Conservation (phyloP, 1,140 invertebrate species). For the Drosophila repletoides region DNA sequence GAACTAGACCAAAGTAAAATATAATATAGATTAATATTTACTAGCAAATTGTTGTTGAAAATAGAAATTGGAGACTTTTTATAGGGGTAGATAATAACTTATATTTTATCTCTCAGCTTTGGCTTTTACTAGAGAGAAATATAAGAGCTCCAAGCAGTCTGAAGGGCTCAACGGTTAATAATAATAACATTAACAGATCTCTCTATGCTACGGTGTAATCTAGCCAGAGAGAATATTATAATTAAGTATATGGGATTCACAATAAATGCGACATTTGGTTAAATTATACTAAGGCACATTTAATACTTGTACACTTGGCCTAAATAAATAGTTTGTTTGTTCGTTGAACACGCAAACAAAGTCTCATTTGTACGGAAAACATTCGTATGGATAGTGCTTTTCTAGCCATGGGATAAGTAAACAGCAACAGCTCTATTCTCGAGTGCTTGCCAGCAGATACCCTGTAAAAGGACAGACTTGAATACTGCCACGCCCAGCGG, state of each 20-base stretch:
- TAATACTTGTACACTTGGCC: conserved; percentile 42
- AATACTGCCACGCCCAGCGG: too few species aligned
- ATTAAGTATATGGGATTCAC: conserved; percentile 21
- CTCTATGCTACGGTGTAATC: conserved; percentile 3
- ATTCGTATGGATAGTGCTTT: conserved; percentile 19
- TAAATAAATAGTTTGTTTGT: conserved; percentile 52
- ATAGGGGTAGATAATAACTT: too few species aligned
- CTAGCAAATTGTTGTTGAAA: too few species aligned
- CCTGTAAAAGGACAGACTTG: not conserved
- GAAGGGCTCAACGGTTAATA: not conserved
- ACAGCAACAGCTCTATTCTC: not conserved
- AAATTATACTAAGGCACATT: conserved; percentile 45
- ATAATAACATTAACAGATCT: conserved; percentile 7
- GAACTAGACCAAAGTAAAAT: too few species aligned
- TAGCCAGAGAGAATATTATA: conserved; percentile 1
- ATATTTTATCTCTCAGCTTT: too few species aligned
- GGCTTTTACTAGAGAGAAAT: not conserved
- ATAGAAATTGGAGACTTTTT: too few species aligned
- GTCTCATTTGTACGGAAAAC: conserved; percentile 1
- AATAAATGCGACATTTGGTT: conserved; percentile 26
- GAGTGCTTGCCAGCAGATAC: not conserved
- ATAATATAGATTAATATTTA: too few species aligned
- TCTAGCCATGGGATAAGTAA: not conserved
- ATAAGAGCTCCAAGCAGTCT: not conserved
- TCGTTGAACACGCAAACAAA: not conserved